A percentile compares a stretch with the other conserved stretches of the same genome.
Conservation (phyloP, 2,888 invertebrate species). For the Spisula solida region DNA sequence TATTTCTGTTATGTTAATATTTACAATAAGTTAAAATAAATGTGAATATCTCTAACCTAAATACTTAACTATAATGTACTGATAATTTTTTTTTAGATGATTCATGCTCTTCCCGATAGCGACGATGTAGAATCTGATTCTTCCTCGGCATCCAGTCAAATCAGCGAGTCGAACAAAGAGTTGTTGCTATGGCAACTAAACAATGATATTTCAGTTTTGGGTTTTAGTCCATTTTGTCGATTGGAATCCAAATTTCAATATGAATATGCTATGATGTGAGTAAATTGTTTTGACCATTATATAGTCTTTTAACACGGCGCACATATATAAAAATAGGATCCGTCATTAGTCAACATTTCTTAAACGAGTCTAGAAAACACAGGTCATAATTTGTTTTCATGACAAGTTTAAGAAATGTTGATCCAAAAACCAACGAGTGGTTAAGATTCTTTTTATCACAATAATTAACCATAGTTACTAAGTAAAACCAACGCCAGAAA, state of each 20-base stretch:
- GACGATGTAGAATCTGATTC: not conserved
- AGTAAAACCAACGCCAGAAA: no score
- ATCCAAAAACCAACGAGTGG: no score
- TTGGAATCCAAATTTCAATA: constrained; percentile 2
- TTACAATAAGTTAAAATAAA: no score
- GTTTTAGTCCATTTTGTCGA: not conserved
- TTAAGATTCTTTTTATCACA: no score
- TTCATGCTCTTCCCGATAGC: constrained; percentile 16
- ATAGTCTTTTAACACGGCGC: no score
- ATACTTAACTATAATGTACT: not conserved
- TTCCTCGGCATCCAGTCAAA: not conserved
- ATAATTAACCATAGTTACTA: no score
- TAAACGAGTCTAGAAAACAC: no score
- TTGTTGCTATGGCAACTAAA: constrained; percentile 28
- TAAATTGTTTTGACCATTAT: not conserved
- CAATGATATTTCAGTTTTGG: not conserved
- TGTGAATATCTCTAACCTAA: no score
- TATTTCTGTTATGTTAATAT: not conserved
- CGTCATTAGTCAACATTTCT: no score
- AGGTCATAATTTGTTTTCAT: no score
- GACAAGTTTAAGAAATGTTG: no score
- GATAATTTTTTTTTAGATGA: not conserved
- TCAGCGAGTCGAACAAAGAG: not conserved
- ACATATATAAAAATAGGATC: no score
- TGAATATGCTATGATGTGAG: constrained; percentile 16